phyloP scores from a whole-genome alignment of 1,140 invertebrate genomes.

The Leptonema lineaticorne region DNA sequence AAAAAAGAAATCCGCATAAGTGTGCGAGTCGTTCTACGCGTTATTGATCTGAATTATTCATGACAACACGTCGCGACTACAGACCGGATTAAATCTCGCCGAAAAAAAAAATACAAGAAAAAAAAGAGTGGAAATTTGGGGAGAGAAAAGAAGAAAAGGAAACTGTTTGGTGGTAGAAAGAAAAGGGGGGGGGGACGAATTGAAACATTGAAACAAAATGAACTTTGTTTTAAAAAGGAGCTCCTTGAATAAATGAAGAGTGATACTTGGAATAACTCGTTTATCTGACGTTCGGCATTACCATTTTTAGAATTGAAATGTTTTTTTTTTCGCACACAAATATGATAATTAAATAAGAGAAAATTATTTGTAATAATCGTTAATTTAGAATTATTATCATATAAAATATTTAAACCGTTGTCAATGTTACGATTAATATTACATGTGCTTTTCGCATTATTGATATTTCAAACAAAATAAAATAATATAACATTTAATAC shows the following conservation, averaged over 20 bases:
- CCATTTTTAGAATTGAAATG: background rate
- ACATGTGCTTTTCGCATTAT: no score
- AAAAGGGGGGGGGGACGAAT: no score
- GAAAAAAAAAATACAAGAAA: background rate
- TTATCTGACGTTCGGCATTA: background rate
- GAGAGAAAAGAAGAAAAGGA: no score
- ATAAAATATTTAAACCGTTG: no score
- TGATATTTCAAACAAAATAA: no score
- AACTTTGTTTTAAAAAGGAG: background rate
- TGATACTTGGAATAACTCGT: background rate
- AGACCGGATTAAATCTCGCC: slow-evolving; percentile 25
- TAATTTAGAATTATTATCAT: no score
- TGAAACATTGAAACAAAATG: background rate
- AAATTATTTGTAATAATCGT: no score
- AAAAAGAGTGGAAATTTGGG: no score
- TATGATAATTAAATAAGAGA: no score
- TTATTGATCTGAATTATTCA: slow-evolving; percentile 31
- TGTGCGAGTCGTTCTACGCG: background rate
- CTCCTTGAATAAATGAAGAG: slow-evolving; percentile 14
- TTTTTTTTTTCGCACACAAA: background rate
- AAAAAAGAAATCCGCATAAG: background rate
- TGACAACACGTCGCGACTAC: slow-evolving; percentile 26
- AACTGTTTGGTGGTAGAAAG: no score
- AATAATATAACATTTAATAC: no score
- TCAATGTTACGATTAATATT: no score